A percentile compares a stretch with the other conserved stretches of the same genome.
phyloP scores from a whole-genome alignment of 2,888 invertebrate species.

The Lochmaea capreae region DNA sequence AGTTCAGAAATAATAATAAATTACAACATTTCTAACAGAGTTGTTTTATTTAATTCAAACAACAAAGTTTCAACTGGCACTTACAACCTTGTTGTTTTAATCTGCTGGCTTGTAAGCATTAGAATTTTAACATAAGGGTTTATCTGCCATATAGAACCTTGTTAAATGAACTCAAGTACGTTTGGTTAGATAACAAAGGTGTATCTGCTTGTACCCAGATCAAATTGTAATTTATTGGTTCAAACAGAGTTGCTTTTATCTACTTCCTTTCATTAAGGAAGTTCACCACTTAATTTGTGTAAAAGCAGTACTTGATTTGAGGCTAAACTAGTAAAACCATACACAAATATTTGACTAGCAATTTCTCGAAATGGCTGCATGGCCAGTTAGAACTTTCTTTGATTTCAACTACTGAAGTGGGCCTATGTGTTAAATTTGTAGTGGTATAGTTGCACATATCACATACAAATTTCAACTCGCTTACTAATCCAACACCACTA shows the following conservation, averaged over 20 bases:
- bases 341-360: constrained; percentile 13
- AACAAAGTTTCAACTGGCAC: constrained; percentile 11
- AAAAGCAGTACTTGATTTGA: constrained; percentile 16
- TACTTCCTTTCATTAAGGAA: constrained; percentile 3
- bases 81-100: constrained; percentile 14
- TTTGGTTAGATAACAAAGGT: constrained; percentile 19
- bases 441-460: too few species aligned
- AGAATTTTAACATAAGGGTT: neutral
- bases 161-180: constrained; percentile 11
- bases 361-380: constrained; percentile 11
- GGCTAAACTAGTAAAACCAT: constrained; percentile 19
- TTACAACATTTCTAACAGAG: neutral
- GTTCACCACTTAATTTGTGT: constrained; percentile 12
- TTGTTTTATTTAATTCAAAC: constrained; percentile 13
- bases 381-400: constrained; percentile 17
- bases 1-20: constrained; percentile 1
- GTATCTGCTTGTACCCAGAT: constrained; percentile 8
- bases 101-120: too few species aligned
- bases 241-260: neutral
- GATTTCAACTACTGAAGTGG: too few species aligned
- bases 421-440: too few species aligned
- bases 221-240: constrained; percentile 2
- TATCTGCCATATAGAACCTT: constrained; percentile 23
- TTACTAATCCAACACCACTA: too few species aligned
- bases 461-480: too few species aligned